Conservation (phyloP, 2,888 invertebrate species). For the Digitonthophagus gazella region DNA sequence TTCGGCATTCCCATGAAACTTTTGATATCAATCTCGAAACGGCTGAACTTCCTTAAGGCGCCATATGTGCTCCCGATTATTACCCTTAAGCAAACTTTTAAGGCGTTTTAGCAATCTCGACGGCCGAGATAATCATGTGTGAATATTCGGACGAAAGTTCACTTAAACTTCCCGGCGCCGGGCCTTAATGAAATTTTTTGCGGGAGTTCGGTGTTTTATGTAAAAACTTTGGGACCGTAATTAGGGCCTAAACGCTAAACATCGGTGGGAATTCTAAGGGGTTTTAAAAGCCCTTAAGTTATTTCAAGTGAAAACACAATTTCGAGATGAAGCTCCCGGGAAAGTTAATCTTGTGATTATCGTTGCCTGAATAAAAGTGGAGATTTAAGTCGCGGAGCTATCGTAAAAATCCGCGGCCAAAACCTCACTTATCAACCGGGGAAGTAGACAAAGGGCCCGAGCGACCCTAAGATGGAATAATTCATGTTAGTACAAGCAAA, state of each 20-base stretch:
- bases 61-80: constrained; percentile 9
- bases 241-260: neutral
- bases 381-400: neutral
- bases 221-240: neutral
- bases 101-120: neutral
- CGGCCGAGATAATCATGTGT: constrained; percentile 10
- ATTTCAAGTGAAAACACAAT: no score
- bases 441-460: neutral
- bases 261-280: neutral
- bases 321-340: no score
- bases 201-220: neutral
- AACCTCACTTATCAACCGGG: neutral
- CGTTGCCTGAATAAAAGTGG: no score
- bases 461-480: neutral
- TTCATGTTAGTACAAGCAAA: neutral
- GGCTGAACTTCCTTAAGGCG: constrained; percentile 3
- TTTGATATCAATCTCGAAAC: neutral
- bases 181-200: neutral
- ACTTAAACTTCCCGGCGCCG: neutral
- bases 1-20: neutral
- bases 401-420: neutral
- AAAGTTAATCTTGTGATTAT: no score
- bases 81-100: constrained; percentile 1
- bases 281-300: neutral
- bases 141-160: neutral